A percentile compares a stretch with the other conserved stretches of the same genome.
phyloP scores from a whole-genome alignment of 2,113 vertebrate genomes.

The Alligator sinensis region DNA sequence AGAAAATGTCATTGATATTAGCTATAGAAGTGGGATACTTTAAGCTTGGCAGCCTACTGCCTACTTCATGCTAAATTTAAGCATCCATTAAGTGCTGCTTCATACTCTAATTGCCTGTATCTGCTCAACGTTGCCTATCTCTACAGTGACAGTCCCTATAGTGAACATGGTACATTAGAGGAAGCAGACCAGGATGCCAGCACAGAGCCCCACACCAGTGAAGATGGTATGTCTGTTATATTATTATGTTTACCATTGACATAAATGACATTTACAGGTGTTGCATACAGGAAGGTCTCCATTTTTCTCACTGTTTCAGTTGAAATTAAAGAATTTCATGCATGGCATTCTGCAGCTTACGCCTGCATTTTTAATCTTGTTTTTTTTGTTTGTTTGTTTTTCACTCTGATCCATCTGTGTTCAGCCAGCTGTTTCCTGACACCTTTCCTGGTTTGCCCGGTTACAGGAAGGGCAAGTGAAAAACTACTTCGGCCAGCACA shows the following conservation, averaged over 20 bases:
- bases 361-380: background rate
- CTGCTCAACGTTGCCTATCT: background rate
- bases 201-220: slow-evolving; percentile 94
- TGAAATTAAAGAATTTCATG: slow-evolving; percentile 34
- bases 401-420: slow-evolving; percentile 41
- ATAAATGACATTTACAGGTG: background rate
- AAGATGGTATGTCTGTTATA: slow-evolving; percentile 86
- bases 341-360: background rate
- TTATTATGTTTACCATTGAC: background rate
- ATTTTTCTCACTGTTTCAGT: slow-evolving; percentile 6
- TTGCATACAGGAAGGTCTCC: background rate
- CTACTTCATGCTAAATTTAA: background rate
- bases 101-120: background rate
- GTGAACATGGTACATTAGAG: slow-evolving; percentile 93
- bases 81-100: background rate
- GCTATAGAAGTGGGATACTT: background rate
- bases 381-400: slow-evolving; percentile 42
- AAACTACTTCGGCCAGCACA: slow-evolving; percentile 56
- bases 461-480: slow-evolving; percentile 60
- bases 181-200: slow-evolving; percentile 94
- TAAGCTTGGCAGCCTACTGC: background rate
- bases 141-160: slow-evolving; percentile 94
- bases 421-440: slow-evolving; percentile 66
- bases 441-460: slow-evolving; percentile 44
- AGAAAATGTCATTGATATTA: background rate